Evolutionary conservation across 2,797 vertebrate species (phyloP).

Genomic region (Anguilla marmorata): DNA sequence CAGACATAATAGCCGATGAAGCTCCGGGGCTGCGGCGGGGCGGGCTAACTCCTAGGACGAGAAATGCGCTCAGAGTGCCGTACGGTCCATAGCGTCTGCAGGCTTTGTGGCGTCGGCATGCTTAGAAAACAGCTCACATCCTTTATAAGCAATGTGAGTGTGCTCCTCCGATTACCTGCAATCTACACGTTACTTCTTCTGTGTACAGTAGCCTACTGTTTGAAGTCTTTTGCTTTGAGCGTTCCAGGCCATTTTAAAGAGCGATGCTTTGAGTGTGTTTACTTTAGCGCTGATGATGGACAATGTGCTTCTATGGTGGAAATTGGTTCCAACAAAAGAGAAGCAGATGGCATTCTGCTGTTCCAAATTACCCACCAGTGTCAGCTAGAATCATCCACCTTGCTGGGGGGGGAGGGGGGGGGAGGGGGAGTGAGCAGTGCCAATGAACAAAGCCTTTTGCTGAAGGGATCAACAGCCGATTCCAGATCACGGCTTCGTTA

Average conservation of each 20-base stretch:
- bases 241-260: not conserved
- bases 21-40: not conserved
- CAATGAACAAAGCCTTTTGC: not conserved
- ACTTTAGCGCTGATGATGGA: constrained; percentile 24
- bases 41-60: not conserved
- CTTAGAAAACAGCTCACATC: not conserved
- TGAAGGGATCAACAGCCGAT: not conserved
- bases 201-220: not conserved
- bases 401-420: not conserved
- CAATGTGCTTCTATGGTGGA: constrained; percentile 22
- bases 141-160: not conserved
- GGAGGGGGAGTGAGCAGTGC: not conserved
- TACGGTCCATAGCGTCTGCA: not conserved
- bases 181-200: not conserved
- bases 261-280: constrained; percentile 22
- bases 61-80: not conserved
- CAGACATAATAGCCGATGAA: not conserved
- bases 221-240: not conserved
- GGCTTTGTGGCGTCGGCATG: not conserved
- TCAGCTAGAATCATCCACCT: constrained; percentile 42
- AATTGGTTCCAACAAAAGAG: constrained; percentile 36
- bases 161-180: not conserved
- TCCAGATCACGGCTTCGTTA: not conserved
- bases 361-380: constrained; percentile 47
- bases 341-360: constrained; percentile 47